Evolutionary conservation across 2,888 invertebrate genomes (phyloP), one percentile per base, ranked within the genome.

Genomic region (Gibbula magus): DNA sequence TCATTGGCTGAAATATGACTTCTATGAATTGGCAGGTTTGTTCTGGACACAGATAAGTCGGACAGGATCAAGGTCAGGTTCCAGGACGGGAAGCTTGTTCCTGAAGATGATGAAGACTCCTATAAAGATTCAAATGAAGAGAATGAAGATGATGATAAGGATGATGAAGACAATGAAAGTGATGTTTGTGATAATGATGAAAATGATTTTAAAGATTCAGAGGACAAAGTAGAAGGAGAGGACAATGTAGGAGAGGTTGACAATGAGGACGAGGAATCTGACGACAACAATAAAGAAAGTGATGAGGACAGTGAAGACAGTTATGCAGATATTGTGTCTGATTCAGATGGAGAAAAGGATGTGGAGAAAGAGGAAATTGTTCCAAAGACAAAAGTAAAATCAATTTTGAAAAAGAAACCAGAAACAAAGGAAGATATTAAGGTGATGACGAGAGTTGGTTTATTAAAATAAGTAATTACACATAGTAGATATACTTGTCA

Each of bases 281-380:
- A 77, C 35, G 79, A 81, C 66, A 80, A 78, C 8, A 75, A 81
- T 45, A 54, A 79, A 77, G 78, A 73, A 51, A 78, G 39, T 61
- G 80, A 79, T 75, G 35, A 80, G 76, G 10, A 25, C 13, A 56
- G 77, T 67, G 70, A 81, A 56, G 87, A 87, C 75, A 82, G 85
- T 51, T 85, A 80, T 82, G 79, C 73, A 77, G 87, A 86, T 77
- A 61, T 86, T 32, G 76, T 82, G 29, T 85, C 86, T 56, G 87
- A 84, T 18, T 83, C 82, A 16, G 86, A 86, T 25, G 89, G 87
- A 79, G 92, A 91, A 29, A 92, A 90, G 51, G 10, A 45, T 10
- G 45, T 8, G 45, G 94, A 94, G 80, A 90, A 91, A 88, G 94
- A 85, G 45, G 39, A 82, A 35, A 78, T 39, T 35, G 61, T 45